phyloP scores from a whole-genome alignment of 2,888 invertebrate genomes.

The Tupiocoris notatus region DNA sequence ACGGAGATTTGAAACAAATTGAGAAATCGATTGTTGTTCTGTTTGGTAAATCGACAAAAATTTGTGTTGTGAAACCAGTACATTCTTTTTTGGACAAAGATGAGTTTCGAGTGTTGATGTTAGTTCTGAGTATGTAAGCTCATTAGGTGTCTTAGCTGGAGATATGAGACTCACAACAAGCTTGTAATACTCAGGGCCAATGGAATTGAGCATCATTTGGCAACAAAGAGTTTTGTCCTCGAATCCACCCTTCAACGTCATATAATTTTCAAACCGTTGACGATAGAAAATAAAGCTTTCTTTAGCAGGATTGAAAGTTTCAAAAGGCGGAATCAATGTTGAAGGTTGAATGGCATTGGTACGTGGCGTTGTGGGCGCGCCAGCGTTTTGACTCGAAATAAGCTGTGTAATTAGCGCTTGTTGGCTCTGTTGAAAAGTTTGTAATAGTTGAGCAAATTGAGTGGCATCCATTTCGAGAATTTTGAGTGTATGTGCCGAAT shows the following conservation, averaged over 20 bases:
- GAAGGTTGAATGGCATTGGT: too few relatives aligned
- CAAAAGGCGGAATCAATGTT: conserved; percentile 9
- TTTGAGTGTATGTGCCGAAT: too few relatives aligned
- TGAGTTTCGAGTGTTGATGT: neutral
- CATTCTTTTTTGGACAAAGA: conserved; percentile 3
- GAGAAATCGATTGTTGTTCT: conserved; percentile 3
- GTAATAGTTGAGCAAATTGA: too few relatives aligned
- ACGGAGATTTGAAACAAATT: conserved; percentile 13
- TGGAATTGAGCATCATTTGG: conserved; percentile 8
- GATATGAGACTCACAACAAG: neutral
- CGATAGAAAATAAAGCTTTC: neutral
- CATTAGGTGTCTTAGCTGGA: neutral
- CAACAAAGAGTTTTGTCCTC: conserved; percentile 6
- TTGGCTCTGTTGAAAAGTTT: too few relatives aligned
- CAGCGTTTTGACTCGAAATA: too few relatives aligned
- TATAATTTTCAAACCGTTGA: conserved; percentile 8
- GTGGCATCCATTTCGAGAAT: too few relatives aligned
- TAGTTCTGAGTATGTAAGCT: neutral
- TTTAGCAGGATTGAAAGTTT: neutral
- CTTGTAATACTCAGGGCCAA: neutral
- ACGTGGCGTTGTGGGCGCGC: too few relatives aligned
- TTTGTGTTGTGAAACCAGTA: conserved; percentile 1
- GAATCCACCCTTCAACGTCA: conserved; percentile 1
- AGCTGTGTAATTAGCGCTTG: too few relatives aligned
- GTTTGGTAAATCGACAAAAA: conserved; percentile 5